Base-by-base conservation (phyloP, 2,797 vertebrate genomes). In the Myotis daubentonii region DNA sequence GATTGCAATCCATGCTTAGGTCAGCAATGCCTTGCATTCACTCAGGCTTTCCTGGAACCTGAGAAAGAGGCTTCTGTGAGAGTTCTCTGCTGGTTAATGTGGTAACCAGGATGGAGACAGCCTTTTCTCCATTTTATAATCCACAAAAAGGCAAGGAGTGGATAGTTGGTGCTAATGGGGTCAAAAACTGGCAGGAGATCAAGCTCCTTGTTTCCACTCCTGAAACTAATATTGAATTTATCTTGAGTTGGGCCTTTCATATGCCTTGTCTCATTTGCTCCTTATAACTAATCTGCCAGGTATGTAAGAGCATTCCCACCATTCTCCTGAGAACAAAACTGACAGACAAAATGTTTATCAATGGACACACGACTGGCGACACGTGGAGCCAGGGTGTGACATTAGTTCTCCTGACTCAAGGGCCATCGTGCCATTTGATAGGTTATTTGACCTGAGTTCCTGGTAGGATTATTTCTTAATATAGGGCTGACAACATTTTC, bases 221-320 rank as follows among this genome's bases (percentile, higher is more conserved):
- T 16, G 19, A 81, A 36, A 87, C 9, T 44, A 55, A 47, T 6
- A 60, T 0, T 19, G 15, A 38, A 20, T 47, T 71, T n/a, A 23
- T n/a, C 55, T 38, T 49, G 5, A 55, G 51, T 8, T 25, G 8
- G 16, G 1, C 2, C 30, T 62, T 65, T 83, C 65, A 8, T 28
- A 23, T 36, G 19, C 7, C n/a, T 55, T 19, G 2, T 8, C 9
- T 81, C 16, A 16, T 8, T 75, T 15, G 36, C 5, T 87, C 30
- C 6, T 85, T 41, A 84, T 8, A 53, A 87, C 1, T 2, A 12
- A 44, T 33, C 15, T 57, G 2, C 3, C 19, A 53, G 4, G 2
- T 53, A 25, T 7, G 0, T 30, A 19, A 1, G 38, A 12, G 70
- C 6, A 25, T 57, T 25, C 9, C 23, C 2, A 8, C 17, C n/a